Percentiles rank a stretch among this genome's conserved stretches.
These are phyloP conservation scores for Pristionchus mayeri DNA, from an alignment of 2,888 invertebrate species.

Conservation along the genomic window DNA sequence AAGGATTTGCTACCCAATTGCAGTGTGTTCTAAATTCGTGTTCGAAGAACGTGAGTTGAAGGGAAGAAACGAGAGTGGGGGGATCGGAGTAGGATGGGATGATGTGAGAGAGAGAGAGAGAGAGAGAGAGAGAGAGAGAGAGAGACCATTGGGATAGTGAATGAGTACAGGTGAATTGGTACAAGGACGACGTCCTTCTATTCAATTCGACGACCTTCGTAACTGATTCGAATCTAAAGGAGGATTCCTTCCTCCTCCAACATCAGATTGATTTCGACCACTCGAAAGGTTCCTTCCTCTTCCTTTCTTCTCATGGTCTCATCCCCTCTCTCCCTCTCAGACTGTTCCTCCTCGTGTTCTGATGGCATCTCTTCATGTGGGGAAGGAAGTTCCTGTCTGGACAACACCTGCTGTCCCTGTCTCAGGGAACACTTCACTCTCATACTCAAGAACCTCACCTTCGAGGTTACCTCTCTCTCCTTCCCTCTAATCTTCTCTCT, in stretches of 20 bases:
- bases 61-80: neutral
- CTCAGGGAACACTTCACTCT: slow-evolving; percentile 69
- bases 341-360: slow-evolving; percentile 61
- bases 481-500: neutral
- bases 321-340: slow-evolving; percentile 39
- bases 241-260: slow-evolving; percentile 66
- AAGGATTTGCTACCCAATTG: slow-evolving; percentile 72
- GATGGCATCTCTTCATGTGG: slow-evolving; percentile 62
- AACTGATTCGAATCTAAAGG: slow-evolving; percentile 63
- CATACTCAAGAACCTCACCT: slow-evolving; percentile 70
- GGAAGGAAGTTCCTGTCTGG: slow-evolving; percentile 59
- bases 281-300: slow-evolving; percentile 55
- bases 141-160: neutral
- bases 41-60: slow-evolving; percentile 50
- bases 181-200: slow-evolving; percentile 70
- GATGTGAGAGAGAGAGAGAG: neutral
- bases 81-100: too few relatives aligned
- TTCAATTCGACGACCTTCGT: slow-evolving; percentile 71
- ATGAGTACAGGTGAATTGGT: slow-evolving; percentile 70
- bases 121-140: slow-evolving; percentile 16
- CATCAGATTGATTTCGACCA: slow-evolving; percentile 63
- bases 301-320: neutral
- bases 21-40: slow-evolving; percentile 72
- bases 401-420: slow-evolving; percentile 67
- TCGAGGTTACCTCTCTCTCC: slow-evolving; percentile 52